Evolutionary conservation across 2,888 invertebrate species (phyloP).

Genomic region (Labia minor): DNA sequence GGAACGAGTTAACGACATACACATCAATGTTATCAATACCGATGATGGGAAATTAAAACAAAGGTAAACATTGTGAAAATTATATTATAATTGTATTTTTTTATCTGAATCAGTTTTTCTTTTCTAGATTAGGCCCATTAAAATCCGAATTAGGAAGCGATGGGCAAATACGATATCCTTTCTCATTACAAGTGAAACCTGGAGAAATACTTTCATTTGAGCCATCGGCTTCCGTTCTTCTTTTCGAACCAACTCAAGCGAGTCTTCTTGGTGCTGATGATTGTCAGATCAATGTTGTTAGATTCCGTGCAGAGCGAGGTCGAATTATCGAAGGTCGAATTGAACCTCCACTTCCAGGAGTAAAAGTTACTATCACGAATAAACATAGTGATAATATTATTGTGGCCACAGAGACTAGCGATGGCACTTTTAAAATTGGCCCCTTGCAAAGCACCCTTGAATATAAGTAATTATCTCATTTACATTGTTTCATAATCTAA

Average conservation of each 20-base stretch:
- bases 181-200: constrained; percentile 37
- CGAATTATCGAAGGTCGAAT: constrained; percentile 54
- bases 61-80: constrained; percentile 21
- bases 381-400: constrained; percentile 36
- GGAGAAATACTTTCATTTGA: constrained; percentile 48
- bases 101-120: constrained; percentile 19
- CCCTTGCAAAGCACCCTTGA: constrained; percentile 63
- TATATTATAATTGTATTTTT: constrained; percentile 16
- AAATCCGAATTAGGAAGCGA: constrained; percentile 30
- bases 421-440: constrained; percentile 73
- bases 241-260: constrained; percentile 54
- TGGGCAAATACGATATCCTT: constrained; percentile 33
- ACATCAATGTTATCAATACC: constrained; percentile 34
- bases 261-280: constrained; percentile 53
- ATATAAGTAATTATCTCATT: constrained; percentile 41
- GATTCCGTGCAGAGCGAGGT: constrained; percentile 54
- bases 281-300: constrained; percentile 53
- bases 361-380: constrained; percentile 41
- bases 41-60: constrained; percentile 24
- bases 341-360: constrained; percentile 51
- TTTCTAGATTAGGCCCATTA: constrained; percentile 31
- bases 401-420: constrained; percentile 46
- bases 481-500: background rate
- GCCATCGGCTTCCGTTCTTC: constrained; percentile 57
- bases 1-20: constrained; percentile 39